Evolutionary conservation across 2,113 vertebrate genomes (phyloP).

Genomic region (Rhegmatorhina hoffmannsi): DNA sequence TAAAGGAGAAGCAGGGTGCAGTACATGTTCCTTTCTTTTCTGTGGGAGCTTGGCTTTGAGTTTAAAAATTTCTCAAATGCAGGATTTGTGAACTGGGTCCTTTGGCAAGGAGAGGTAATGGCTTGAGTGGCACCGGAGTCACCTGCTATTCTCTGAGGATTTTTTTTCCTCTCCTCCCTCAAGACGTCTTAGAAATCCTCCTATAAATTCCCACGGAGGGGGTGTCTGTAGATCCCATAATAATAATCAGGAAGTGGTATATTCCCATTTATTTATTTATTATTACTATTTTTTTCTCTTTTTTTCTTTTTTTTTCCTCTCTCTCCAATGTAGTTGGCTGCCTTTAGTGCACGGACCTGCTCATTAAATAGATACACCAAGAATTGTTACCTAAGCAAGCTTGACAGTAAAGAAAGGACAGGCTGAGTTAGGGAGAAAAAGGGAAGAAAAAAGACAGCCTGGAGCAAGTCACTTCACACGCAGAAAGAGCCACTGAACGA

Average conservation of each 20-base stretch:
- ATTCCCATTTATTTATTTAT: constrained; percentile 59
- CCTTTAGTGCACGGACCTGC: constrained; percentile 79
- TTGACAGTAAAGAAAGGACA: constrained; percentile 68
- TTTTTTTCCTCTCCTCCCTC: neutral
- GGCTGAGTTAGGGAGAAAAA: constrained; percentile 62
- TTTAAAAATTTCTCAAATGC: constrained; percentile 45
- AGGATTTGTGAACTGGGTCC: constrained; percentile 49
- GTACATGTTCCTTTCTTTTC: constrained; percentile 71
- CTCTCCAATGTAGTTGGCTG: constrained; percentile 74
- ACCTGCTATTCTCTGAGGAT: constrained; percentile 40
- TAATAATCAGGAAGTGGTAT: constrained; percentile 47
- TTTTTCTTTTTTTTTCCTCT: neutral
- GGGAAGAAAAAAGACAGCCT: constrained; percentile 71
- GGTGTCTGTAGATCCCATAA: constrained; percentile 51
- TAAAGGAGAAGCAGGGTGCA: constrained; percentile 77
- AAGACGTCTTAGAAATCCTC: constrained; percentile 33
- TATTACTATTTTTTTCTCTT: constrained; percentile 26
- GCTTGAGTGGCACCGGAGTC: constrained; percentile 52
- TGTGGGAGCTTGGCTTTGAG: constrained; percentile 70
- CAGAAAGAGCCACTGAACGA: constrained; percentile 81
- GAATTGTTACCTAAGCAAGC: constrained; percentile 85
- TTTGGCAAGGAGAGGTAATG: constrained; percentile 41
- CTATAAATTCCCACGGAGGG: constrained; percentile 61
- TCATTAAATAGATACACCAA: constrained; percentile 84
- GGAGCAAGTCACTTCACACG: constrained; percentile 80